Percentiles rank a stretch among this genome's conserved stretches.
These are phyloP conservation scores for Melanotaenia trifasciata DNA, from an alignment of 2,797 vertebrate genomes.

Conservation along the genomic window DNA sequence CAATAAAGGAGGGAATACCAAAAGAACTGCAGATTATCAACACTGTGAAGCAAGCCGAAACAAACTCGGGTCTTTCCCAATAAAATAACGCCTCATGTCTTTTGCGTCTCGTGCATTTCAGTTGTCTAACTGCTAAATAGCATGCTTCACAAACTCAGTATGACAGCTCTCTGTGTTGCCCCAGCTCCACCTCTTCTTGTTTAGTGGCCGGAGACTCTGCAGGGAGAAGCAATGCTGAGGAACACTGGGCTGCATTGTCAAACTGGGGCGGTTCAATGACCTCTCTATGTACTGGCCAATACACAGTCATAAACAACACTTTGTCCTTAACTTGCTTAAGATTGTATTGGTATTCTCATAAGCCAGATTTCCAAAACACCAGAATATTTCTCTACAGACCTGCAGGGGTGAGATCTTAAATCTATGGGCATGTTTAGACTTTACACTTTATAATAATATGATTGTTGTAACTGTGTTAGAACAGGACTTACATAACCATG, in stretches of 20 bases:
- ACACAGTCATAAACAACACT: slow-evolving; percentile 45
- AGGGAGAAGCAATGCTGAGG: slow-evolving; percentile 45
- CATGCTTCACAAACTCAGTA: slow-evolving; percentile 28
- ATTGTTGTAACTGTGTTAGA: slow-evolving; percentile 23
- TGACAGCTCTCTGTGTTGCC: slow-evolving; percentile 45
- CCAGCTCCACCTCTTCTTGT: slow-evolving; percentile 51
- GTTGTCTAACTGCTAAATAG: slow-evolving; percentile 6
- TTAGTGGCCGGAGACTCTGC: slow-evolving; percentile 43
- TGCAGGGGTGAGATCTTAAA: slow-evolving; percentile 3
- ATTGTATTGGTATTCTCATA: slow-evolving; percentile 12
- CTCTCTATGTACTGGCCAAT: slow-evolving; percentile 64
- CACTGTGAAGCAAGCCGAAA: slow-evolving; percentile 18
- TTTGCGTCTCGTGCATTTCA: slow-evolving; percentile 12
- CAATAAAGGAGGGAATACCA: not conserved
- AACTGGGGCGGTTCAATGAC: slow-evolving; percentile 68
- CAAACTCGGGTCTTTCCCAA: slow-evolving; percentile 21
- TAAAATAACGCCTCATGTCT: not conserved
- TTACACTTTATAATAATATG: slow-evolving; percentile 11
- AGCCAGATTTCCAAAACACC: not conserved
- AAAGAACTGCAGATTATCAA: slow-evolving; percentile 24
- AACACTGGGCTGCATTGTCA: slow-evolving; percentile 78
- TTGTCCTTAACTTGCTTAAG: slow-evolving; percentile 53
- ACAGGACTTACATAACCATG: slow-evolving; percentile 11
- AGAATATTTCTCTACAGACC: not conserved
- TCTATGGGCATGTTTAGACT: slow-evolving; percentile 34